phyloP scores from a whole-genome alignment of 2,113 vertebrate genomes.

The Gila orcuttii region DNA sequence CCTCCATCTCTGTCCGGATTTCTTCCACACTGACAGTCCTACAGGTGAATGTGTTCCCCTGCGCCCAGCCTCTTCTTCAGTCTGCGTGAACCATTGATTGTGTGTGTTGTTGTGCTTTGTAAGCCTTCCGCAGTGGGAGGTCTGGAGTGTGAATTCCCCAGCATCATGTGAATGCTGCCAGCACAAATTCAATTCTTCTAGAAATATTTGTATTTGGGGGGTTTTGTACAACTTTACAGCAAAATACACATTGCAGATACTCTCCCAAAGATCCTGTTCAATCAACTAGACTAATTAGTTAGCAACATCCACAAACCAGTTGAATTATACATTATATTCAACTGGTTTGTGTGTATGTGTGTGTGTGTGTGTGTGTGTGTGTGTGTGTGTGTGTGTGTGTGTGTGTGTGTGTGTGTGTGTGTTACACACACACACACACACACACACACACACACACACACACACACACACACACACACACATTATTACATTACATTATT shows the following conservation, averaged over 20 bases:
- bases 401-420: too few relatives aligned
- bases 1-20: neutral
- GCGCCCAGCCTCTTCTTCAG: conserved; percentile 20
- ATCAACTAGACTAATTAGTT: neutral
- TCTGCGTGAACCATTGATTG: conserved; percentile 43
- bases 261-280: neutral
- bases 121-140: conserved; percentile 15
- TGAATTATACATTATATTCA: too few relatives aligned
- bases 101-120: conserved; percentile 40
- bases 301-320: neutral
- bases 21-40: neutral
- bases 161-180: conserved; percentile 37
- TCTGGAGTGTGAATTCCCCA: conserved; percentile 30
- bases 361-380: too few relatives aligned
- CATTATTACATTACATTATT: too few relatives aligned
- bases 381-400: too few relatives aligned
- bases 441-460: too few relatives aligned
- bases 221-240: too few relatives aligned
- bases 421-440: too few relatives aligned
- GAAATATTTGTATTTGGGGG: conserved; percentile 2
- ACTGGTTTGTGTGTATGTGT: too few relatives aligned
- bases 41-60: conserved; percentile 46
- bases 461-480: too few relatives aligned
- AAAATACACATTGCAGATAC: neutral
- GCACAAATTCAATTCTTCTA: conserved; percentile 13